Evolutionary conservation across 1,140 invertebrate species (phyloP).

Genomic region (Drosophila pseudoobscura): DNA sequence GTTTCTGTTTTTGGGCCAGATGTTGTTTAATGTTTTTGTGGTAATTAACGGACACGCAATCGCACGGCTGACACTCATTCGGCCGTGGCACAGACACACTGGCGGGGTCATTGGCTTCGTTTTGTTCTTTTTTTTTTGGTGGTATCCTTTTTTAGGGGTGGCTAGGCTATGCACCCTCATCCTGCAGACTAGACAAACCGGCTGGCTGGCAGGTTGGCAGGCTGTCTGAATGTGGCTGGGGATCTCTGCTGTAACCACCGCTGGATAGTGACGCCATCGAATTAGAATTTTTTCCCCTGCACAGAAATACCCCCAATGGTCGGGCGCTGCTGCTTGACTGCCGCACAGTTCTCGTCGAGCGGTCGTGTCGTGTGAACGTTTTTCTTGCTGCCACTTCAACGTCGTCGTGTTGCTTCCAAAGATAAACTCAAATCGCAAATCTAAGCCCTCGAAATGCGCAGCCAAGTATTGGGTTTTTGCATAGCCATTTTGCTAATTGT

Average conservation of each 20-base stretch:
- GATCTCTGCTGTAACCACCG: slow-evolving; percentile 53
- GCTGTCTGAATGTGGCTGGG: slow-evolving; percentile 16
- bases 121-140: slow-evolving; percentile 9
- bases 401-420: slow-evolving; percentile 1
- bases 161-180: slow-evolving; percentile 23
- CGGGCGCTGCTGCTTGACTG: slow-evolving; percentile 33
- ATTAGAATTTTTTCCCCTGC: slow-evolving; percentile 60
- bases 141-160: slow-evolving; percentile 40
- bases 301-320: slow-evolving; percentile 44
- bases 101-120: slow-evolving; percentile 50
- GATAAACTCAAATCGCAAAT: slow-evolving; percentile 20
- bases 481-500: slow-evolving; percentile 78
- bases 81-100: slow-evolving; percentile 20
- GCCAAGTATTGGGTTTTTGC: slow-evolving; percentile 75
- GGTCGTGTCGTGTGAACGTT: slow-evolving; percentile 63
- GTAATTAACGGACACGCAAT: slow-evolving; percentile 68
- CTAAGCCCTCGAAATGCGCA: slow-evolving; percentile 55
- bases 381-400: slow-evolving; percentile 22
- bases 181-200: slow-evolving; percentile 19
- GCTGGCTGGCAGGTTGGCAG: slow-evolving; percentile 11
- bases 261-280: slow-evolving; percentile 62
- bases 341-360: slow-evolving; percentile 65
- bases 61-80: slow-evolving; percentile 44
- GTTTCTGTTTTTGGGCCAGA: slow-evolving; percentile 25
- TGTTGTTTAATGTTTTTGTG: slow-evolving; percentile 47